Evolutionary conservation across 2,113 vertebrate species (phyloP).

Genomic region (Zingel zingel): DNA sequence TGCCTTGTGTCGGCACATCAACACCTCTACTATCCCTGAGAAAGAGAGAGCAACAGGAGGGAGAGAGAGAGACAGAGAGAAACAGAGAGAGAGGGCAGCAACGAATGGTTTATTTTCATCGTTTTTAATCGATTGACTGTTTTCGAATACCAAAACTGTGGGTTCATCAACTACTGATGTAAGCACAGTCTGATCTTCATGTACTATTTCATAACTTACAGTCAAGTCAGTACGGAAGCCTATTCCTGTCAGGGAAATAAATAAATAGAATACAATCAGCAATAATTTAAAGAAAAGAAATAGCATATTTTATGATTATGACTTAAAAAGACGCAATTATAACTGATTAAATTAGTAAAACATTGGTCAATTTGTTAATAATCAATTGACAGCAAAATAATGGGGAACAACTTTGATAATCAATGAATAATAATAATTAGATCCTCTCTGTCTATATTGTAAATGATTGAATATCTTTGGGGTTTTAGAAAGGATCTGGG

Average conservation of each 20-base stretch:
- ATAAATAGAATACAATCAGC: background rate
- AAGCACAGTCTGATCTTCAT: background rate
- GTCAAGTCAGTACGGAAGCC: background rate
- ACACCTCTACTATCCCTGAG: conserved; percentile 88
- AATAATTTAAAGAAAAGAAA: background rate
- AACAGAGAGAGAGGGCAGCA: background rate
- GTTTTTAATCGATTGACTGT: background rate
- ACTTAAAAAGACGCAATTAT: background rate
- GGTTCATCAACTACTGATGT: background rate
- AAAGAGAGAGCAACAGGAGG: conserved; percentile 14
- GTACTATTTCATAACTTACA: background rate
- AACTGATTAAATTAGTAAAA: background rate
- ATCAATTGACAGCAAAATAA: too few species aligned
- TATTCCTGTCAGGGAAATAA: background rate
- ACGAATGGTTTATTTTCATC: too few species aligned
- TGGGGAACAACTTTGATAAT: too few species aligned
- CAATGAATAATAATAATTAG: too few species aligned
- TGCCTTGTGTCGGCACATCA: conserved; percentile 90
- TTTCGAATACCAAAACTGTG: background rate
- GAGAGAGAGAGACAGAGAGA: background rate
- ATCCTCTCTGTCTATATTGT: background rate
- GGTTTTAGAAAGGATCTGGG: background rate
- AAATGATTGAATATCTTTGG: background rate
- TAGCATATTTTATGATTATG: background rate
- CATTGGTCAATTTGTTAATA: background rate